phyloP scores from a whole-genome alignment of 1,140 invertebrate genomes.

The Caenorhabditis inopinata region DNA sequence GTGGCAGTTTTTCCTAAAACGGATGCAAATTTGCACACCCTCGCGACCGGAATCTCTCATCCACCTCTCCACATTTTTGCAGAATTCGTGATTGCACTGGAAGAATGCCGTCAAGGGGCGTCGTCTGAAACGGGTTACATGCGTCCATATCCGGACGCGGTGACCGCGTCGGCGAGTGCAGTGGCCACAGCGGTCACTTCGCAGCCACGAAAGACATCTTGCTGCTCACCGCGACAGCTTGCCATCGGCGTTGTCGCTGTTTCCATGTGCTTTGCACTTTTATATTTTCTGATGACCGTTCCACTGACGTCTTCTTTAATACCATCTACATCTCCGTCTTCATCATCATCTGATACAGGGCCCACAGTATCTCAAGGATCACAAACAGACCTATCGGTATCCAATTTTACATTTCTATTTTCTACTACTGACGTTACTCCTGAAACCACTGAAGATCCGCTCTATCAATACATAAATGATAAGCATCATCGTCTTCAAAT shows the following conservation, averaged over 20 bases:
- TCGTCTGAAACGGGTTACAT: neutral
- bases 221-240: neutral
- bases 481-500: conserved; percentile 24
- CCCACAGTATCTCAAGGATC: neutral
- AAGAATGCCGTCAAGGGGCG: conserved; percentile 13
- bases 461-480: conserved; percentile 1
- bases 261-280: conserved; percentile 23
- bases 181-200: neutral
- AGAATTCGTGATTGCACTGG: conserved; percentile 30
- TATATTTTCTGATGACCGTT: conserved; percentile 22
- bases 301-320: neutral
- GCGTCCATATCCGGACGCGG: conserved; percentile 23
- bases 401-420: neutral
- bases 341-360: neutral
- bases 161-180: neutral
- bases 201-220: neutral
- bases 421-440: neutral
- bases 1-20: neutral
- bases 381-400: neutral
- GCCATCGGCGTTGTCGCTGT: conserved; percentile 11
- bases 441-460: neutral
- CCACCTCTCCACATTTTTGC: neutral
- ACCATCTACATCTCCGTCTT: neutral
- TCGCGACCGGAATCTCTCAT: neutral
- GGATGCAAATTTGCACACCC: neutral